A percentile compares a stretch with the other conserved stretches of the same genome.
Evolutionary conservation across 1,140 invertebrate genomes (phyloP).

Genomic region (Ceratina japonica): DNA sequence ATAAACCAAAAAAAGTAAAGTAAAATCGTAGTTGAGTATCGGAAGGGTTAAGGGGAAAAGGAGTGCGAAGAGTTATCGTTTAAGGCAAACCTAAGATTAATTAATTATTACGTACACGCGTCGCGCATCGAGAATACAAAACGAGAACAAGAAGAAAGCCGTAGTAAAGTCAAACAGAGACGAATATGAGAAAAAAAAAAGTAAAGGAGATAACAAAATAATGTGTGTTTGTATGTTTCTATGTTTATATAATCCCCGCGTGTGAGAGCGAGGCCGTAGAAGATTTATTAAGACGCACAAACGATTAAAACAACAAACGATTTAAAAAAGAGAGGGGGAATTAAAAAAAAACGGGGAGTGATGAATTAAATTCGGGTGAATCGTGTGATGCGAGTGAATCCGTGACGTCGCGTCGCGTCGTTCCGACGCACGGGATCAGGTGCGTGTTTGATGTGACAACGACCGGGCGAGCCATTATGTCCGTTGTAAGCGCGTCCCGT

Average conservation of each 20-base stretch:
- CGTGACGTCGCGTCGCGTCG: not conserved
- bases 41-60: conserved; percentile 22
- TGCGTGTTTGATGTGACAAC: conserved; percentile 22
- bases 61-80: conserved; percentile 48
- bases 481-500: conserved; percentile 22
- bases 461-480: conserved; percentile 19
- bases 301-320: conserved; percentile 40
- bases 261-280: conserved; percentile 62
- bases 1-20: conserved; percentile 26
- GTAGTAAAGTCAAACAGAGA: conserved; percentile 30
- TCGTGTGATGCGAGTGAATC: not conserved
- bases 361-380: not conserved
- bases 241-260: conserved; percentile 74
- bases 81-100: conserved; percentile 40
- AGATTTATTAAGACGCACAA: conserved; percentile 62
- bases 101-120: conserved; percentile 38
- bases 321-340: not conserved
- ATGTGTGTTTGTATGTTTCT: conserved; percentile 75
- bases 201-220: conserved; percentile 51
- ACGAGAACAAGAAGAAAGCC: conserved; percentile 16
- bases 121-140: conserved; percentile 18
- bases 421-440: not conserved
- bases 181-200: conserved; percentile 6
- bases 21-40: conserved; percentile 60
- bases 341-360: not conserved